Evolutionary conservation across 1,140 invertebrate genomes (phyloP).

Genomic region (Oreohelix idahoensis): DNA sequence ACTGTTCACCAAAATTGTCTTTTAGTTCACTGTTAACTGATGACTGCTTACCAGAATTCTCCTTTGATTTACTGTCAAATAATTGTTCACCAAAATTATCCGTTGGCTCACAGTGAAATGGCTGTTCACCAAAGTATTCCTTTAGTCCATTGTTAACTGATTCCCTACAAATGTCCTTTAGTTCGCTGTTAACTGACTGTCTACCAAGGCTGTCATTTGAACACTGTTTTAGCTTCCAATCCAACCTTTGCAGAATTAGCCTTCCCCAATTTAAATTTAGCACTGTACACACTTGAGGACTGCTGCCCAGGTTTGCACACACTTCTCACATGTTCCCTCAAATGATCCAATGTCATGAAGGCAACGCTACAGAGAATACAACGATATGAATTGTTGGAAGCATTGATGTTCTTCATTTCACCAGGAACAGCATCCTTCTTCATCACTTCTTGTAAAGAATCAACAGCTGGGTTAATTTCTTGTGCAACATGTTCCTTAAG

Average conservation of each 20-base stretch:
- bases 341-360: constrained; percentile 40
- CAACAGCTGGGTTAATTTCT: not conserved
- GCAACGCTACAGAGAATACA: constrained; percentile 46
- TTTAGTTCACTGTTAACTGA: too few species aligned
- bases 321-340: constrained; percentile 40
- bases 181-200: too few species aligned
- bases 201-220: constrained; percentile 42
- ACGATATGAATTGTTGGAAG: constrained; percentile 38
- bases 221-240: constrained; percentile 45
- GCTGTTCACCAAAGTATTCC: too few species aligned
- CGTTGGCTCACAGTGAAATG: too few species aligned
- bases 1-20: too few species aligned
- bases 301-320: constrained; percentile 42
- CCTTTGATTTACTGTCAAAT: too few species aligned
- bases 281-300: not conserved
- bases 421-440: constrained; percentile 15
- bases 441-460: constrained; percentile 15
- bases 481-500: not conserved
- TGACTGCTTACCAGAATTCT: too few species aligned
- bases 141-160: too few species aligned
- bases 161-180: too few species aligned
- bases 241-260: constrained; percentile 34
- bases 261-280: constrained; percentile 26
- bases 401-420: constrained; percentile 15
- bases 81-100: too few species aligned